Evolutionary conservation across 2,888 invertebrate genomes (phyloP).

Genomic region (Trissolcus brochymenae): DNA sequence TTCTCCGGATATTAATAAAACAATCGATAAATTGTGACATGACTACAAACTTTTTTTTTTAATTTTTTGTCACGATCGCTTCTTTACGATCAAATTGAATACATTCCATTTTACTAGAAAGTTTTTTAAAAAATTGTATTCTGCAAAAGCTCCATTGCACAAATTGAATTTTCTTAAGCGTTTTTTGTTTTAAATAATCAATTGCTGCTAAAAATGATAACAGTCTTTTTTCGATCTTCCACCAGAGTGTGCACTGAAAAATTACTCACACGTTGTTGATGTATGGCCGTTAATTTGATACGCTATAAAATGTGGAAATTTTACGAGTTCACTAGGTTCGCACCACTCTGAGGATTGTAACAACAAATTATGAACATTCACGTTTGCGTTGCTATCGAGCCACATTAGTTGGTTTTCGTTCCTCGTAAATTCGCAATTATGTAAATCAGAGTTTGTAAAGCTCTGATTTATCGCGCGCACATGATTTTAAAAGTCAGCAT

Average conservation of each 20-base stretch:
- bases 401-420: conserved; percentile 17
- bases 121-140: too few species aligned
- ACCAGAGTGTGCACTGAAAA: neutral
- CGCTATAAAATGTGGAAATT: conserved; percentile 4
- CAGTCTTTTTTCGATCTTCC: neutral
- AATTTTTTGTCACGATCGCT: too few species aligned
- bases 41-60: too few species aligned
- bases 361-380: conserved; percentile 6
- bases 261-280: neutral
- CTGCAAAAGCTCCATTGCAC: too few species aligned
- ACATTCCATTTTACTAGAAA: too few species aligned
- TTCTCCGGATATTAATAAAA: too few species aligned
- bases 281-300: conserved; percentile 5
- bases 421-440: conserved; percentile 21
- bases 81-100: too few species aligned
- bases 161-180: too few species aligned
- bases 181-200: too few species aligned
- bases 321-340: conserved; percentile 7
- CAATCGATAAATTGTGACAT: too few species aligned
- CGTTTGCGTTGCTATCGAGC: conserved; percentile 9
- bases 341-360: conserved; percentile 10
- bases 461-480: conserved; percentile 4
- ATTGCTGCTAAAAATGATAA: neutral
- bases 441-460: conserved; percentile 10
- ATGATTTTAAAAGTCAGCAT: conserved; percentile 8